A percentile compares a stretch with the other conserved stretches of the same genome.
phyloP scores from a whole-genome alignment of 1,140 invertebrate species.

The Patella vulgata region DNA sequence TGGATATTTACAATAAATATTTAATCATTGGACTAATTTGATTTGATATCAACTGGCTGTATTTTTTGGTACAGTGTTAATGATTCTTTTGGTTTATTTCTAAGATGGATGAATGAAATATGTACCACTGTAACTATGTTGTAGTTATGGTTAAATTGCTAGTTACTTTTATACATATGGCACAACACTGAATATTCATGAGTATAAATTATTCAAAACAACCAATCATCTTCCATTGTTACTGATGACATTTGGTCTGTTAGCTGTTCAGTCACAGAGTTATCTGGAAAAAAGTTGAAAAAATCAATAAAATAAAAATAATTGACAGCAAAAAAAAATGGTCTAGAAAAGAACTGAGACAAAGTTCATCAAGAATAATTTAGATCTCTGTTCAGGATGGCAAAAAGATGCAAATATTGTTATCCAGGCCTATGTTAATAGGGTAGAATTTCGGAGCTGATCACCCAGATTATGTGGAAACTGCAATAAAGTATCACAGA shows the following conservation, averaged over 20 bases:
- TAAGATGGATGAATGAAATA: too few relatives aligned
- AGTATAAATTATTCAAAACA: too few relatives aligned
- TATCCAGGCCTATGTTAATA: neutral
- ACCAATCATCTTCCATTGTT: slow-evolving; percentile 48
- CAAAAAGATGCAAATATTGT: neutral
- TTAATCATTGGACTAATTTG: too few relatives aligned
- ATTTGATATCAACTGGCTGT: too few relatives aligned
- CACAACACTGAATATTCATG: too few relatives aligned
- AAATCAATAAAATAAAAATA: neutral
- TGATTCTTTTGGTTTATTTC: too few relatives aligned
- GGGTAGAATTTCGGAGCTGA: neutral
- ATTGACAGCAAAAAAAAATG: slow-evolving; percentile 5
- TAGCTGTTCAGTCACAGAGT: slow-evolving; percentile 39
- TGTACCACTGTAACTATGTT: too few relatives aligned
- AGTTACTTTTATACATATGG: too few relatives aligned
- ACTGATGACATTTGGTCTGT: slow-evolving; percentile 41
- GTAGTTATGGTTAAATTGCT: too few relatives aligned
- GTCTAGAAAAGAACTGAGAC: neutral
- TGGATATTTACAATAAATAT: too few relatives aligned
- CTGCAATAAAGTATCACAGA: neutral
- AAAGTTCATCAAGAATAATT: neutral
- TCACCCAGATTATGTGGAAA: neutral
- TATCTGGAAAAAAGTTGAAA: slow-evolving; percentile 32
- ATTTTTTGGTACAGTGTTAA: too few relatives aligned
- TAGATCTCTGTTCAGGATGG: neutral